Evolutionary conservation across 2,113 vertebrate species (phyloP), one percentile per base, ranked within the genome.

Genomic region (Microcebus tavaratra): DNA sequence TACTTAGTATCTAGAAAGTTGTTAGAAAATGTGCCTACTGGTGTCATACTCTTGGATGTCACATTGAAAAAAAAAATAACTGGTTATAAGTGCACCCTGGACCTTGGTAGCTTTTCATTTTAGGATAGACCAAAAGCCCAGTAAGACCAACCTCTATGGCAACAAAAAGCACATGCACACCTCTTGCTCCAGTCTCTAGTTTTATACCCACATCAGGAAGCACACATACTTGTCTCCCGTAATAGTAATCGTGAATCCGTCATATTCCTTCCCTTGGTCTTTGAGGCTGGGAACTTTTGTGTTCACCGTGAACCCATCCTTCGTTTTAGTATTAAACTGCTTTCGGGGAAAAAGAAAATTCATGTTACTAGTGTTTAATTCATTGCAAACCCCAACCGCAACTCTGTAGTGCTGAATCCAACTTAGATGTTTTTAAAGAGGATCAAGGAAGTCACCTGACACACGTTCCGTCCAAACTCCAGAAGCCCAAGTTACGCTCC

Each of bases 251-350:
- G 99, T 99, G 92, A 99, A 99, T 31, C 99, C 99, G 45, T 99
- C 99, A 8, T 99, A 99, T 70, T 99, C 99, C 95, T 99, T 99
- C 75, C 99, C 99, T 97, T 98, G 96, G 92, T 99, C 99, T 98
- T 99, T 99, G 97, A 99, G 97, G 98, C 99, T 99, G 92, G 99
- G 99, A 59, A 99, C 99, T 98, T 99, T 99, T 27, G 99, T 99
- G 98, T 99, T 99, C 95, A 99, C 99, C 0, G 99, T 99, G 98
- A 99, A 99, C 20, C 99, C 99, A 92, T 99, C 99, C 98, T 99
- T 99, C 57, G 99, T 99, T 99, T 99, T 99, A 99, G 99, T 99
- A 98, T 99, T 99, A 98, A 99, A 99, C 99, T 99, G 99, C 99
- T 99, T 99, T 98, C 99, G 94, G 94, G 98, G 98, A 83, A 45